phyloP scores from a whole-genome alignment of 2,797 vertebrate genomes.

The Catostomus latipinnis region DNA sequence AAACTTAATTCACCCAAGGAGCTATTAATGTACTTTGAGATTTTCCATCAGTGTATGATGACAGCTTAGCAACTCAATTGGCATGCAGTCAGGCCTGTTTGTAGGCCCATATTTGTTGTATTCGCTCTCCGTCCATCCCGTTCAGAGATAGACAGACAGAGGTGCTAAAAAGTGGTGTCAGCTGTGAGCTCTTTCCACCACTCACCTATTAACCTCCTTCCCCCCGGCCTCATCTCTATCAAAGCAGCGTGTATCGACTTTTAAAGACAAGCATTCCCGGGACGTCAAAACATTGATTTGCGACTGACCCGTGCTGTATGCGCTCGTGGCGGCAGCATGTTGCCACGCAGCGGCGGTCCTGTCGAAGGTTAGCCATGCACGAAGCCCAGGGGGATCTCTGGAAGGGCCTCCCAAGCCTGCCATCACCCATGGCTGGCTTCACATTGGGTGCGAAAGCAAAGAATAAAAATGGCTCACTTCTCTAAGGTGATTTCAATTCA shows the following conservation, averaged over 20 bases:
- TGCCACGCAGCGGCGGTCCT: conserved; percentile 70
- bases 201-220: conserved; percentile 74
- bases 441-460: conserved; percentile 82
- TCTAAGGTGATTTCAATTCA: conserved; percentile 97
- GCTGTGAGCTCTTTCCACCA: conserved; percentile 68
- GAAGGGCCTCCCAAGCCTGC: conserved; percentile 59
- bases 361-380: conserved; percentile 78
- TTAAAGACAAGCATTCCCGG: conserved; percentile 82
- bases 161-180: conserved; percentile 68
- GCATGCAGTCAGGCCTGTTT: conserved; percentile 17
- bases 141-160: conserved; percentile 49
- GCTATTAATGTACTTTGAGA: conserved; percentile 8
- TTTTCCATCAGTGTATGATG: conserved; percentile 48
- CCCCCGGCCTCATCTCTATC: conserved; percentile 63
- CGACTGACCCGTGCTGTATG: conserved; percentile 71
- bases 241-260: conserved; percentile 77
- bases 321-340: conserved; percentile 75
- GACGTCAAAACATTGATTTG: conserved; percentile 87
- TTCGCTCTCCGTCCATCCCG: conserved; percentile 48
- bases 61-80: conserved; percentile 52
- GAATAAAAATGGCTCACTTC: conserved; percentile 87
- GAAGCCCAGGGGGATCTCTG: conserved; percentile 79
- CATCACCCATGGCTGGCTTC: conserved; percentile 72
- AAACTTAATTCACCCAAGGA: conserved; percentile 11
- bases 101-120: conserved; percentile 7